Evolutionary conservation across 2,888 invertebrate genomes (phyloP), one percentile per base, ranked within the genome.

Genomic region (Andrena trimmerana): DNA sequence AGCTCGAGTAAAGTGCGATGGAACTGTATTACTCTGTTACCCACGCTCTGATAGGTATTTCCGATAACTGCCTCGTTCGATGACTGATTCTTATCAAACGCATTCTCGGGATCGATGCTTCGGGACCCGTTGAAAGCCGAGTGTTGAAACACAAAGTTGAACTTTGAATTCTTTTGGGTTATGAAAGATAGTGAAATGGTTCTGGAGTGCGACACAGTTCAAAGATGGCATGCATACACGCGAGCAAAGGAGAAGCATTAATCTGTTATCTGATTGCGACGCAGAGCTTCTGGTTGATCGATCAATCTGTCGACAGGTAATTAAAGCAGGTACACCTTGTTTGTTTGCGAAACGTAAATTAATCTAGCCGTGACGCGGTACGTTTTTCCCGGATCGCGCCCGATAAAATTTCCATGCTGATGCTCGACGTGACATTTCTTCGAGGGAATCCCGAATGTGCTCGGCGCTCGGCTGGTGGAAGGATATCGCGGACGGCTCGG

Each of bases 241-340:
- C 59, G 63, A 8, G 20, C 16, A 20, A 54, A 31, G 48, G 84
- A 80, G 71, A 72, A 74, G 76, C 82, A 81, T 83, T 73, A 71
- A 78, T 65, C 67, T 81, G 83, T 71, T 85, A 88, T 88, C 89
- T 78, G 86, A 89, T 78, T 71, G 71, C 78, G 75, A 86, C 84
- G 65, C 42, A 72, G 68, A 65, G 24, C 66, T 63, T 69, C 59
- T 31, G 69, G 31, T 78, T 82, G 84, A 88, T 89, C 89, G 73
- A 89, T 89, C 89, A 85, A 84, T 83, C 87, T 87, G 89, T 89
- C 89, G 89, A 77, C 89, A 59, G 77, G 79, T 85, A 87, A 89
- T 89, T 87, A 86, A 89, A 83, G 85, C 78, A 81, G 79, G 42
- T 42, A 78, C 82, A 85, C 67, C 81, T 89, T 87, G 89, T 89